Conservation (phyloP, 2,113 vertebrate genomes). For the Mesembrinibis cayennensis region DNA sequence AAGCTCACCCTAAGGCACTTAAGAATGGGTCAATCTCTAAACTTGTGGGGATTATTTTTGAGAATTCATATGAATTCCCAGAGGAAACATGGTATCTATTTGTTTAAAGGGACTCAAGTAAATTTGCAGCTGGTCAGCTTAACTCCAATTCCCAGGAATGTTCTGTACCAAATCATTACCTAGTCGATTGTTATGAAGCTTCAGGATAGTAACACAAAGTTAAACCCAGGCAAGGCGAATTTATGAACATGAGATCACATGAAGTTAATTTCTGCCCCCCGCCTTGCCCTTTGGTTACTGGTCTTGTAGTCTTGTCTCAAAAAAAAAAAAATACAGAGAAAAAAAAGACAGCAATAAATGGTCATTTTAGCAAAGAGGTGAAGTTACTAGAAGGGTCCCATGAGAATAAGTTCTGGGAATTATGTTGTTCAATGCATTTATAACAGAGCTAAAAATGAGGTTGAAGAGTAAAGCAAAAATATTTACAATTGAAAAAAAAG, state of each 20-base stretch:
- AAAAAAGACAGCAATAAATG: not conserved
- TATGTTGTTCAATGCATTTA: not conserved
- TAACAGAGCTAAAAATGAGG: not conserved
- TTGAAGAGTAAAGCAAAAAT: not conserved
- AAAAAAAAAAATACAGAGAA: not conserved
- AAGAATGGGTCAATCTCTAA: not conserved
- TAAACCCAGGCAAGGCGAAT: not conserved
- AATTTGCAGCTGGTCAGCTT: not conserved
- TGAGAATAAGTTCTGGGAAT: not conserved
- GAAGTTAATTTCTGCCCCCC: not conserved
- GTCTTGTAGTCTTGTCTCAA: not conserved
- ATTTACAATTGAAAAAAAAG: not conserved
- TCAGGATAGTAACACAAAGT: not conserved
- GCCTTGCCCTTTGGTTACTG: rapidly evolving
- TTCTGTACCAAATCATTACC: not conserved
- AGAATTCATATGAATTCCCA: not conserved
- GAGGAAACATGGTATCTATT: not conserved
- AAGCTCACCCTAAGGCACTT: not conserved
- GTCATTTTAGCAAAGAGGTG: not conserved
- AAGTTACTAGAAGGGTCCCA: not conserved
- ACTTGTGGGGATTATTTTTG: not conserved
- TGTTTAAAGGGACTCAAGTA: not conserved
- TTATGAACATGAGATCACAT: not conserved
- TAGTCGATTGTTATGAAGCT: not conserved
- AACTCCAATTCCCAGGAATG: not conserved